Evolutionary conservation across 2,113 vertebrate genomes (phyloP).

Genomic region (Cyanoramphus novaezelandiae): DNA sequence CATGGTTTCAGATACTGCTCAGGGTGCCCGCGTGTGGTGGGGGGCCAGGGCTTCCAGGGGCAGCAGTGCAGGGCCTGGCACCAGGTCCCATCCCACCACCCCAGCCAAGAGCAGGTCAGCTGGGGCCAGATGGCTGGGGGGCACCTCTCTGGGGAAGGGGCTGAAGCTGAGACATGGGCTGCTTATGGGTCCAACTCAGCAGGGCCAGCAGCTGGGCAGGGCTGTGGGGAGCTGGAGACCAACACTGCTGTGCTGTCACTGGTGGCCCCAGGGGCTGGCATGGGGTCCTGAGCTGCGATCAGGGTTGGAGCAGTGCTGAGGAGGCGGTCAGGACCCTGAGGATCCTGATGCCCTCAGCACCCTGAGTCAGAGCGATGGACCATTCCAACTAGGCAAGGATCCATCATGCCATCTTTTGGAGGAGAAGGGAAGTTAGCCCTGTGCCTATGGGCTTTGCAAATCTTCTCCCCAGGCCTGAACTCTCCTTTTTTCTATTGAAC

Average conservation of each 20-base stretch:
- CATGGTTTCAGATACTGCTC: background rate
- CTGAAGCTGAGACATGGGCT: accelerated
- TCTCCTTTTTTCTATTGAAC: background rate
- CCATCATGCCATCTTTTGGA: background rate
- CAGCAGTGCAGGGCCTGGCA: background rate
- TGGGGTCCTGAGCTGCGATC: accelerated
- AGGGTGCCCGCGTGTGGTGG: too few species aligned
- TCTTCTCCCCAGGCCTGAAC: background rate
- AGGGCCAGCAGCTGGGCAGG: accelerated
- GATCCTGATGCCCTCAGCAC: background rate
- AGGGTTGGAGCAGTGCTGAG: accelerated
- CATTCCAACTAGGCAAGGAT: background rate
- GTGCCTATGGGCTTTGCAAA: background rate
- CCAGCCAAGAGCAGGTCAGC: background rate
- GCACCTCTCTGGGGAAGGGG: background rate
- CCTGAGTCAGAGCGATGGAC: background rate
- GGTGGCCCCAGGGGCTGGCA: too few species aligned
- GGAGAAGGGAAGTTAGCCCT: background rate
- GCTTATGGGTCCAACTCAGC: accelerated
- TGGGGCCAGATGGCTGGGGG: background rate
- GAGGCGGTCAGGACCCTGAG: background rate
- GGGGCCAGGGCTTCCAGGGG: accelerated
- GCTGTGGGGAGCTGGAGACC: background rate
- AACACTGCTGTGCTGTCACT: accelerated
- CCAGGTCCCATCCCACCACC: accelerated